Evolutionary conservation across 2,797 vertebrate genomes (phyloP).

Genomic region (Acanthurus lineatus): DNA sequence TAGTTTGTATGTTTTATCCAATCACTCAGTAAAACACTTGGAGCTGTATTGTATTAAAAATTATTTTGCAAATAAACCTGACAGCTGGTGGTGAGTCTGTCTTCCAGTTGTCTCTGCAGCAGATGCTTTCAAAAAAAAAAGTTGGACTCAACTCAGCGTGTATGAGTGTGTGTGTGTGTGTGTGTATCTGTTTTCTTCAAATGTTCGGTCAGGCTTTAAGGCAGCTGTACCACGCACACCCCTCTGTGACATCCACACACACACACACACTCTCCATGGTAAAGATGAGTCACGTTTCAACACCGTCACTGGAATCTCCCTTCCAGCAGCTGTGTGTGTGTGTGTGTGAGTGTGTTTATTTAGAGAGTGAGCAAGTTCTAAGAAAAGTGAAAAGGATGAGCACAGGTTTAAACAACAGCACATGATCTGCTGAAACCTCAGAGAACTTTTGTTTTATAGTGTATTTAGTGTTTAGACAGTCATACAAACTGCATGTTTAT

Average conservation of each 20-base stretch:
- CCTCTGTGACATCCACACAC: conserved; percentile 41
- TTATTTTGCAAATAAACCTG: conserved; percentile 27
- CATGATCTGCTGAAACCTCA: neutral
- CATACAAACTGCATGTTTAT: neutral
- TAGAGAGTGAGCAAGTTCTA: neutral
- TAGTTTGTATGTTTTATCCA: neutral
- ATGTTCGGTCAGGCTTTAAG: conserved; percentile 36
- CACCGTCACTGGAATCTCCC: conserved; percentile 44
- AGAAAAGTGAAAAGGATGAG: neutral
- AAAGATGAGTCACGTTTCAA: conserved; percentile 70
- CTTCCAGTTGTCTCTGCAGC: conserved; percentile 56
- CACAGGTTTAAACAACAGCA: neutral
- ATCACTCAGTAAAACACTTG: too few relatives aligned
- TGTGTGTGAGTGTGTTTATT: conserved; percentile 14
- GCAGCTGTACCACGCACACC: conserved; percentile 64
- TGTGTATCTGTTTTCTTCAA: conserved; percentile 44
- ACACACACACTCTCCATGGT: conserved; percentile 38
- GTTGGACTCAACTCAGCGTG: conserved; percentile 22
- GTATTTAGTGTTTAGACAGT: neutral
- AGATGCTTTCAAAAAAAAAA: conserved; percentile 38
- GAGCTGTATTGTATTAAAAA: neutral
- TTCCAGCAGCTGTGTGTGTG: conserved; percentile 46
- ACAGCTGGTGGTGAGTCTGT: conserved; percentile 33
- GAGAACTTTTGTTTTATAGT: neutral
- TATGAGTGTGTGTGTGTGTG: conserved; percentile 15